Percentiles rank a stretch among this genome's conserved stretches.
phyloP scores from a whole-genome alignment of 2,797 vertebrate genomes.

The Heteromormyrus szaboi region DNA sequence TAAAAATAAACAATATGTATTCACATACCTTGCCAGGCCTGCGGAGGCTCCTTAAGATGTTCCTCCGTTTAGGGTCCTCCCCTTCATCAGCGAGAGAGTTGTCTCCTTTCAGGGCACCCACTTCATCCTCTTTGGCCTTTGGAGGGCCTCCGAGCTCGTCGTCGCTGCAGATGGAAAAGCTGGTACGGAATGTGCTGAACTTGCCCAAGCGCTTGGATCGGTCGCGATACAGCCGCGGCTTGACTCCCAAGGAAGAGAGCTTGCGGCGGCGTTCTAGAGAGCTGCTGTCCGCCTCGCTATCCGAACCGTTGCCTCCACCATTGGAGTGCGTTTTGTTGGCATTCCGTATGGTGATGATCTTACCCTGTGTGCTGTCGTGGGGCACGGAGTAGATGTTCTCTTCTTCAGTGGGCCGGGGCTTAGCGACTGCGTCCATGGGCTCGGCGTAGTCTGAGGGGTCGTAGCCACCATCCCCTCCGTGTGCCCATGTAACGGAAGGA shows the following conservation, averaged over 20 bases:
- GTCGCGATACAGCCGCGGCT: constrained; percentile 82
- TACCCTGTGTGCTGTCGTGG: constrained; percentile 94
- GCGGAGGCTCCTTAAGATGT: constrained; percentile 83
- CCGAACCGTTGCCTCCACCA: constrained; percentile 84
- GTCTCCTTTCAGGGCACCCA: constrained; percentile 77
- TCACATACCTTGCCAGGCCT: constrained; percentile 78
- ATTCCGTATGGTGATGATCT: constrained; percentile 94
- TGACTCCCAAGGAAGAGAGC: constrained; percentile 69
- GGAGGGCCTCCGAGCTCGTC: constrained; percentile 82
- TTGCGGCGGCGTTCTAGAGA: constrained; percentile 83
- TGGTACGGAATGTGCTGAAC: constrained; percentile 83
- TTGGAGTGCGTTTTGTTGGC: constrained; percentile 87
- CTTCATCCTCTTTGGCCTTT: constrained; percentile 76
- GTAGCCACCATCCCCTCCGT: constrained; percentile 74
- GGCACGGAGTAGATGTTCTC: constrained; percentile 96
- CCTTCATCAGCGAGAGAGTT: constrained; percentile 73
- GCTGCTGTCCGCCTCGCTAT: constrained; percentile 88
- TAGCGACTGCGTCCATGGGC: constrained; percentile 87
- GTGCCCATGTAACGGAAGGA: constrained; percentile 75
- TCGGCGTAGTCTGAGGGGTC: constrained; percentile 95
- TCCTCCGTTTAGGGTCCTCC: constrained; percentile 83
- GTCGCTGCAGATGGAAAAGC: constrained; percentile 86
- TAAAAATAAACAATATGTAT: neutral
- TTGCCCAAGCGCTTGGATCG: constrained; percentile 80
- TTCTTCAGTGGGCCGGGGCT: constrained; percentile 80